Evolutionary conservation across 2,797 vertebrate species (phyloP).

Genomic region (Clarias laeviceps): DNA sequence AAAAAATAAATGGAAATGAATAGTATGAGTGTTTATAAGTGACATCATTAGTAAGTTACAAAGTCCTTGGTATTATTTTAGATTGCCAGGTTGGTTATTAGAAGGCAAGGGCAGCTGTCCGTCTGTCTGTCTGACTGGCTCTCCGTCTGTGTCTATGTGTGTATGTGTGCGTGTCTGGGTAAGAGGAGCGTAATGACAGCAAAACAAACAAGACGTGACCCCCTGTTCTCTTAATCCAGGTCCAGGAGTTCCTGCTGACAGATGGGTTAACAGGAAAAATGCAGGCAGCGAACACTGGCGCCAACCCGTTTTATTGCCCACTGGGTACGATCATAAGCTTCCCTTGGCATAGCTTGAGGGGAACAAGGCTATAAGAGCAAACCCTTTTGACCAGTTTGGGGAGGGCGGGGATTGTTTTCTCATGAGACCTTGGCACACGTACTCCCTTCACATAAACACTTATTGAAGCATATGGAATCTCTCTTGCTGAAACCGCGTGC

Average conservation of each 20-base stretch:
- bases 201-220: slow-evolving; percentile 58
- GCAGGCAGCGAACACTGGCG: slow-evolving; percentile 56
- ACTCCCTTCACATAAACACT: slow-evolving; percentile 50
- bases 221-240: slow-evolving; percentile 58
- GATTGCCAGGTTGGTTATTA: slow-evolving; percentile 6
- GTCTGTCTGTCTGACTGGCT: background rate
- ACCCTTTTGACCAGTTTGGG: slow-evolving; percentile 43
- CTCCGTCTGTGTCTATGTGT: background rate
- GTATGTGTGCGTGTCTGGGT: slow-evolving; percentile 12
- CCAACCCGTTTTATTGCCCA: slow-evolving; percentile 59
- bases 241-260: slow-evolving; percentile 60
- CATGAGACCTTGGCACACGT: slow-evolving; percentile 47
- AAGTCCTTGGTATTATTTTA: background rate
- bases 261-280: slow-evolving; percentile 60
- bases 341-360: slow-evolving; percentile 23
- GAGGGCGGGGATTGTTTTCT: slow-evolving; percentile 17
- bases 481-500: background rate
- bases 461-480: slow-evolving; percentile 27
- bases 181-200: slow-evolving; percentile 44
- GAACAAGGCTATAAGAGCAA: slow-evolving; percentile 38
- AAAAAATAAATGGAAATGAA: background rate
- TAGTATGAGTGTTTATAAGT: background rate
- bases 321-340: slow-evolving; percentile 53
- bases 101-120: slow-evolving; percentile 55
- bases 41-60: background rate